Base-by-base conservation (phyloP, 2,113 vertebrate genomes). In the Amphiprion ocellaris region DNA sequence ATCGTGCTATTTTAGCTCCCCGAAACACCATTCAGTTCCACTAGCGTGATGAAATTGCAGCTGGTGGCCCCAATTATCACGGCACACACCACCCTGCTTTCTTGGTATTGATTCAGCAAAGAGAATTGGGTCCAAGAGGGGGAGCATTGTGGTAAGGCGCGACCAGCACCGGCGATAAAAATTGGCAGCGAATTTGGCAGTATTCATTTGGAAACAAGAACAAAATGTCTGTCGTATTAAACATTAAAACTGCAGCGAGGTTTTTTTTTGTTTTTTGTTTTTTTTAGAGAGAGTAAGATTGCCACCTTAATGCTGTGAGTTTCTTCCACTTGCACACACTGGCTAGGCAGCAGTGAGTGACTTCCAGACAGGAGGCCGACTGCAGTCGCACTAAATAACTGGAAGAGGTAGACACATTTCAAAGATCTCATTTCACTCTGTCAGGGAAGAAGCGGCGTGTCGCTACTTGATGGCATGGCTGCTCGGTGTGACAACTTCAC, bases 341-440 rank as follows among this genome's bases (percentile, higher is more conserved):
- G 37, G 30, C 75, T 33, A 21, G 83, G 76, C 68, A 30, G 69
- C 3, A 24, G 44, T 16, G 77, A 79, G 76, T 47, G 87, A 76
- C 71, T 82, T 49, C 54, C 59, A 39, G 64, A 72, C 85, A 67
- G 79, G 81, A 67, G 64, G 55, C 71, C 58, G 68, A 66, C 64
- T 76, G 85, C 80, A 70, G 81, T 54, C 78, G 75, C 53, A 14
- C 72, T 79, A 76, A 85, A 88, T 62, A 74, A 81, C 73, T 69
- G 75, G 55, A 68, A 74, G 69, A 69, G 68, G 49, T 41, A 77
- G 74, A 80, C 74, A 64, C 59, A 53, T 78, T 69, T 74, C 77
- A 73, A 74, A 78, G 83, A 86, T 81, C 79, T 91, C 70, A 76
- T 86, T 84, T 82, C 47, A 53, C 33, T 74, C 73, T 77, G 84